Conservation (phyloP, 1,140 invertebrate genomes). For the Conus ventricosus region DNA sequence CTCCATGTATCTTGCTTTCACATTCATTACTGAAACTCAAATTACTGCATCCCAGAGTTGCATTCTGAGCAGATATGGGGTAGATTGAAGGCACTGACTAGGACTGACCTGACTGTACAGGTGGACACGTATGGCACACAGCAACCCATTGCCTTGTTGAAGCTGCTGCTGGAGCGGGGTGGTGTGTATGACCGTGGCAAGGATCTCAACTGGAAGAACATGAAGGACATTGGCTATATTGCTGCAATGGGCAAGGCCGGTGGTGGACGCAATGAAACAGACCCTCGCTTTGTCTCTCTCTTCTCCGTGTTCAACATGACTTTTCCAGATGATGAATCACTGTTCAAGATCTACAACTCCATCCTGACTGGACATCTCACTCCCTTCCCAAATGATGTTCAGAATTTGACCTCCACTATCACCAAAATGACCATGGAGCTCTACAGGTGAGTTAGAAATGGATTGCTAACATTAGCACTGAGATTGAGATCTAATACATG, state of each 20-base stretch:
- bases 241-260: constrained; percentile 83
- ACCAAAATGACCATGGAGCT: constrained; percentile 87
- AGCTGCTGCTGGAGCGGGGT: constrained; percentile 88
- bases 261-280: constrained; percentile 90
- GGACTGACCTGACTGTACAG: constrained; percentile 53
- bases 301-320: constrained; percentile 90
- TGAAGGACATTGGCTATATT: constrained; percentile 84
- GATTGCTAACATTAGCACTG: no score
- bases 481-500: no score
- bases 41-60: no score
- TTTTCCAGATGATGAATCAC: constrained; percentile 82
- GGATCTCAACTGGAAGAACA: constrained; percentile 90
- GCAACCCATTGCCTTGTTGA: constrained; percentile 92
- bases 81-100: no score
- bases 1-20: no score
- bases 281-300: constrained; percentile 91
- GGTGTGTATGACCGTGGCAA: constrained; percentile 91
- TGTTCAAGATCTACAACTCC: constrained; percentile 79
- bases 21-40: no score
- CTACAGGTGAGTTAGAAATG: constrained; percentile 80
- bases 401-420: constrained; percentile 80
- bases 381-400: constrained; percentile 82
- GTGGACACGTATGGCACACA: constrained; percentile 91
- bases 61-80: no score
- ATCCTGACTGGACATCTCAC: constrained; percentile 87